Conservation (phyloP, 2,888 invertebrate genomes). For the Parapristionchus giblindavisi region DNA sequence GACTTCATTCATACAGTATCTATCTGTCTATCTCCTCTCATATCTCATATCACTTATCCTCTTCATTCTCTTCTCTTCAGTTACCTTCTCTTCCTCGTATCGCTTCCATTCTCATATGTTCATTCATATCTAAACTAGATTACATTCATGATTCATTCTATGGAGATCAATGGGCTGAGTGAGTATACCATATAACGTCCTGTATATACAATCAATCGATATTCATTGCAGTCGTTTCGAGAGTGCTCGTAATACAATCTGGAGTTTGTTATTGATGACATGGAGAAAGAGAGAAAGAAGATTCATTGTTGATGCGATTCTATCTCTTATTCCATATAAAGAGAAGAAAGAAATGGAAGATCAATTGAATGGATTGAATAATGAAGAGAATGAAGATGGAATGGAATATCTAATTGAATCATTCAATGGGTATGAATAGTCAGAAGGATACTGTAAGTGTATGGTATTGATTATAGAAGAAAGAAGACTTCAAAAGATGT, state of each 20-base stretch:
- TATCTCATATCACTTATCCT: not conserved
- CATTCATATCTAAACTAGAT: constrained; percentile 25
- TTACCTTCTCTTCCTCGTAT: constrained; percentile 29
- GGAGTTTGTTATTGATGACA: constrained; percentile 11
- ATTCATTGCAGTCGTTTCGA: too few species aligned
- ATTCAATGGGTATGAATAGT: constrained; percentile 8
- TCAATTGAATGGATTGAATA: not conserved
- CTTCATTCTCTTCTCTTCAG: not conserved
- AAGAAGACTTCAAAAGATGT: not conserved
- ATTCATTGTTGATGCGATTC: constrained; percentile 35
- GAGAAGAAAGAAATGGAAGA: constrained; percentile 10
- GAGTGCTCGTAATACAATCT: not conserved
- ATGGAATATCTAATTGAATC: constrained; percentile 23
- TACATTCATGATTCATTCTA: constrained; percentile 26
- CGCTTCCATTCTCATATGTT: constrained; percentile 26
- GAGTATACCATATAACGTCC: not conserved
- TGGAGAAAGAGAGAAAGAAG: constrained; percentile 25
- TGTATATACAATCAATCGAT: too few species aligned
- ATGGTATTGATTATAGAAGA: not conserved
- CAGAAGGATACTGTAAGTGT: constrained; percentile 10
- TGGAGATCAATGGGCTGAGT: constrained; percentile 16
- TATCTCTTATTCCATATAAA: constrained; percentile 4
- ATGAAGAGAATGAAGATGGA: constrained; percentile 28
- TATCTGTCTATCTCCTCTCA: not conserved
- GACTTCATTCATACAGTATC: not conserved